phyloP scores from a whole-genome alignment of 1,140 invertebrate species.

The Lithobius niger region DNA sequence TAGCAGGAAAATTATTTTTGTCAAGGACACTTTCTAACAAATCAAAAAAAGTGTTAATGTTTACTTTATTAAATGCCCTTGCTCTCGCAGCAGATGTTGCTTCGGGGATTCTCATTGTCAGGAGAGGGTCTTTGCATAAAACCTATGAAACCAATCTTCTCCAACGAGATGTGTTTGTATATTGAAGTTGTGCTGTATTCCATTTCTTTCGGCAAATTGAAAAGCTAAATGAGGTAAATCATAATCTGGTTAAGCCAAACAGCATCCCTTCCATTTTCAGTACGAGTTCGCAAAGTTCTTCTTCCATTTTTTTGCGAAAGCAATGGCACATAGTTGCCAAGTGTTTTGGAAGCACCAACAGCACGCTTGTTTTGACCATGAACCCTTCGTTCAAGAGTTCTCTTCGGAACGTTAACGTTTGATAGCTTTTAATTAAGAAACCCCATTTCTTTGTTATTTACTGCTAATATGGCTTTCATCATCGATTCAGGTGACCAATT shows the following conservation, averaged over 20 bases:
- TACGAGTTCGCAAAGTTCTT: no score
- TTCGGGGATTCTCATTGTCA: neutral
- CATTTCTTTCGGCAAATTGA: neutral
- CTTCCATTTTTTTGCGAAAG: no score
- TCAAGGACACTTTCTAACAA: neutral
- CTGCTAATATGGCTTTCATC: no score
- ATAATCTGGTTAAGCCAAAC: neutral
- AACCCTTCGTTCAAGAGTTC: no score
- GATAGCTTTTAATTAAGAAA: no score
- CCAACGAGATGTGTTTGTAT: no score
- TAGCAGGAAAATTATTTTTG: conserved; percentile 9
- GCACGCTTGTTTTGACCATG: no score
- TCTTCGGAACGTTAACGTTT: no score
- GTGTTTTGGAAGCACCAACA: no score
- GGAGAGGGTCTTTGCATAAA: neutral
- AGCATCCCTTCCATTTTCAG: neutral
- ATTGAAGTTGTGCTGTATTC: neutral
- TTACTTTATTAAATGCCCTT: conserved; percentile 7
- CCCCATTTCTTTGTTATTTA: no score
- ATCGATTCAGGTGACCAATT: no score
- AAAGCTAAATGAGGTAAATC: neutral
- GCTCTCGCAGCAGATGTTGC: conserved; percentile 1
- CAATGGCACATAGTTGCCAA: no score
- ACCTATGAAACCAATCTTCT: neutral
- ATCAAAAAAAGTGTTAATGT: conserved; percentile 7